Conservation (phyloP, 1,140 invertebrate species). For the Drosophila asahinai region DNA sequence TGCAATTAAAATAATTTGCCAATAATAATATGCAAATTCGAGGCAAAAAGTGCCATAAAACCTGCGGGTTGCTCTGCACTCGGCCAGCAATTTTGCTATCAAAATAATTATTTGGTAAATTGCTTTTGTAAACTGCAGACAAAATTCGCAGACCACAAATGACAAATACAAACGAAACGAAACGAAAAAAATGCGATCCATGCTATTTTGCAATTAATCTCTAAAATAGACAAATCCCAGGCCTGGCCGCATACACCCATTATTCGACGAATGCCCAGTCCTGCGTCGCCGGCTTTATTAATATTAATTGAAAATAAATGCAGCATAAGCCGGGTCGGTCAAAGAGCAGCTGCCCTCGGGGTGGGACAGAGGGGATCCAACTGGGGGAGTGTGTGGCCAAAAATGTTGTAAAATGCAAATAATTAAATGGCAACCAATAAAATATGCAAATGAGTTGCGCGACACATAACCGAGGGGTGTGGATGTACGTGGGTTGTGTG, state of each 20-base stretch:
- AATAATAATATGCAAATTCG: constrained; percentile 71
- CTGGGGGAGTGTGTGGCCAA: constrained; percentile 27
- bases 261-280: not conserved
- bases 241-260: not conserved
- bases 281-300: constrained; percentile 60
- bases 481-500: constrained; percentile 1
- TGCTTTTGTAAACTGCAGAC: constrained; percentile 56
- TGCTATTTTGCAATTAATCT: constrained; percentile 70
- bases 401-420: constrained; percentile 77
- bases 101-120: constrained; percentile 76
- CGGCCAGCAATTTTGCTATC: constrained; percentile 53
- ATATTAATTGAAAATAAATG: constrained; percentile 84
- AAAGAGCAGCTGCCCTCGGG: constrained; percentile 45
- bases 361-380: not conserved
- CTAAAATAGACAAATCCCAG: constrained; percentile 35
- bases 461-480: constrained; percentile 30
- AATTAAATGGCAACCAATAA: constrained; percentile 82
- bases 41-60: constrained; percentile 48
- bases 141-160: constrained; percentile 33
- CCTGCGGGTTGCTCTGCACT: constrained; percentile 16
- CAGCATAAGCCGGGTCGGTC: constrained; percentile 69
- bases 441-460: constrained; percentile 77
- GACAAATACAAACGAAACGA: constrained; percentile 34
- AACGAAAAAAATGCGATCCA: constrained; percentile 21
- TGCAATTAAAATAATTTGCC: constrained; percentile 67